phyloP scores from a whole-genome alignment of 2,797 vertebrate species.

The Hybognathus amarus region DNA sequence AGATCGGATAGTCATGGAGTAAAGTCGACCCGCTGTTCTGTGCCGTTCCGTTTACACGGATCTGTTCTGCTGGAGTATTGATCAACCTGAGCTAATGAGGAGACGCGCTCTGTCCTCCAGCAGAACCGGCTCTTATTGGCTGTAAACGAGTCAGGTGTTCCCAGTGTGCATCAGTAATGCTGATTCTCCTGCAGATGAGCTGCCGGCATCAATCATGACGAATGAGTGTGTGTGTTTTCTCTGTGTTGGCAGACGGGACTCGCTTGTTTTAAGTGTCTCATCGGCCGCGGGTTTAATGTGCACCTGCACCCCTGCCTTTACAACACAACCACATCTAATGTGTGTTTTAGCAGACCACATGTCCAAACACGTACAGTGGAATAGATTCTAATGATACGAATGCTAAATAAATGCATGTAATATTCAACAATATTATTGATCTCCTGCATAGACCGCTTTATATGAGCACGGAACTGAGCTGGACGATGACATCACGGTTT shows the following conservation, averaged over 20 bases:
- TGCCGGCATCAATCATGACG: slow-evolving; percentile 60
- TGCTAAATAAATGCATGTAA: too few relatives aligned
- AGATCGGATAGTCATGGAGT: neutral
- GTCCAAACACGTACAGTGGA: neutral
- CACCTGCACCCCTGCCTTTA: slow-evolving; percentile 70
- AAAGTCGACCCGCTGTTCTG: neutral
- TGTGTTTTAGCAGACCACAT: neutral
- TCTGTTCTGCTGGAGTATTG: slow-evolving; percentile 34
- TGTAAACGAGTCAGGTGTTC: slow-evolving; percentile 47
- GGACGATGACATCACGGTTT: too few relatives aligned
- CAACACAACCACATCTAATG: slow-evolving; percentile 19
- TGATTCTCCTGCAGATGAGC: slow-evolving; percentile 52
- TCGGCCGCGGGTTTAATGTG: slow-evolving; percentile 64
- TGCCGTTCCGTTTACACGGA: slow-evolving; percentile 19
- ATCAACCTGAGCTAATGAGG: slow-evolving; percentile 51
- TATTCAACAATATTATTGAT: too few relatives aligned
- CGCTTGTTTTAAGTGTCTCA: slow-evolving; percentile 71
- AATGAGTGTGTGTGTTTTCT: slow-evolving; percentile 27
- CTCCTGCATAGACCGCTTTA: too few relatives aligned
- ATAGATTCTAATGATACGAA: neutral
- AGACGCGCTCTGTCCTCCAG: slow-evolving; percentile 37
- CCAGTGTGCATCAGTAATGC: slow-evolving; percentile 54
- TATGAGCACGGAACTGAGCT: too few relatives aligned
- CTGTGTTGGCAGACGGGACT: slow-evolving; percentile 75
- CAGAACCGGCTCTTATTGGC: slow-evolving; percentile 43